These are phyloP conservation scores for Cygnus buccinator DNA, from an alignment of 2,113 vertebrate genomes.

Conservation along the genomic window DNA sequence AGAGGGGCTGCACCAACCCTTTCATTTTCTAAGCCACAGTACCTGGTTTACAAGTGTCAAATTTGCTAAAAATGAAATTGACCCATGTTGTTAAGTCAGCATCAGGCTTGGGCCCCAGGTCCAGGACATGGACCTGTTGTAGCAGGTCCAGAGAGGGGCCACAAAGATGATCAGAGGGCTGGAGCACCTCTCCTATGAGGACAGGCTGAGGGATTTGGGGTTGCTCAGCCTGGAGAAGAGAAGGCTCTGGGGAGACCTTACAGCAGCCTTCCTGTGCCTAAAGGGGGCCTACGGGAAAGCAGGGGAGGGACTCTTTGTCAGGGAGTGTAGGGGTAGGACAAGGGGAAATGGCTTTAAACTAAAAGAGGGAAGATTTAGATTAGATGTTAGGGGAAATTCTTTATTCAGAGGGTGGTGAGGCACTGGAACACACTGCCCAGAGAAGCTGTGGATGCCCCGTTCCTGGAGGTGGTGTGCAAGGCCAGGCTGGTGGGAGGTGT, in stretches of 20 bases:
- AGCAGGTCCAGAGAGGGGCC: too few species aligned
- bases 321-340: neutral
- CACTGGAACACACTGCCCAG: neutral
- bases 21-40: neutral
- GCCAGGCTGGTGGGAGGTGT: neutral
- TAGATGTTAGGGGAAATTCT: neutral
- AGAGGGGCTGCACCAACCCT: neutral
- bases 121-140: too few species aligned
- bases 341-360: neutral
- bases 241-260: neutral
- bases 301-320: too few species aligned
- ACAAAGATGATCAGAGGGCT: neutral
- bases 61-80: neutral
- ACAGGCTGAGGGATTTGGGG: neutral
- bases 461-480: too few species aligned
- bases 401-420: neutral
- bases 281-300: neutral
- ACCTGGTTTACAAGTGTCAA: neutral
- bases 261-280: neutral
- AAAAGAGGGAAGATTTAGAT: neutral
- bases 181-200: neutral
- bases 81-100: neutral
- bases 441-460: neutral
- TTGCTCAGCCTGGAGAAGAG: neutral
- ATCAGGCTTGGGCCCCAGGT: neutral